Evolutionary conservation across 2,113 vertebrate species (phyloP).

Genomic region (Peromyscus californicus): DNA sequence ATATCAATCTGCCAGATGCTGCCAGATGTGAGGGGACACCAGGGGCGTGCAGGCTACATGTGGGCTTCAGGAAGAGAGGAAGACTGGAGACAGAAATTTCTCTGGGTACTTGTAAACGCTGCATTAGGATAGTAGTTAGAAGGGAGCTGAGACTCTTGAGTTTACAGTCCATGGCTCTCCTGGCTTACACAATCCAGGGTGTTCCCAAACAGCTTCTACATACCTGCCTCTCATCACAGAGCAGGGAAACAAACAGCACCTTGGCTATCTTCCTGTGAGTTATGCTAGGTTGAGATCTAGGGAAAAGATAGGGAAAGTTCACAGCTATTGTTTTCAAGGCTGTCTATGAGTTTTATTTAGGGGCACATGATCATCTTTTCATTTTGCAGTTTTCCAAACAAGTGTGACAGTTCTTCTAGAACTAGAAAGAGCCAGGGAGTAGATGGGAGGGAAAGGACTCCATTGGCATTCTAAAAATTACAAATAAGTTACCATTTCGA

Average conservation of each 20-base stretch:
- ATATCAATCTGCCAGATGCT: neutral
- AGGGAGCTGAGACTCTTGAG: neutral
- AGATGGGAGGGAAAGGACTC: neutral
- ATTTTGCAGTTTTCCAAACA: neutral
- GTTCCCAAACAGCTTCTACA: accelerated
- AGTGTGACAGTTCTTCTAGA: neutral
- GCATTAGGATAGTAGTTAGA: neutral
- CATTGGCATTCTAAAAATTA: neutral
- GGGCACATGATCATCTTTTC: neutral
- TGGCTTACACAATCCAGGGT: neutral
- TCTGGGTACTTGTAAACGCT: neutral
- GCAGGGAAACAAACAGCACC: neutral
- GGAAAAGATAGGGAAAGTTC: neutral
- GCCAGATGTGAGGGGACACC: too few species aligned
- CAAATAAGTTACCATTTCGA: neutral
- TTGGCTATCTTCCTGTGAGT: neutral
- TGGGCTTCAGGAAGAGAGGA: neutral
- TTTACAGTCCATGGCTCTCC: neutral
- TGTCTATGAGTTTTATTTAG: neutral
- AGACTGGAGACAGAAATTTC: neutral
- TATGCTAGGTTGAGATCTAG: neutral
- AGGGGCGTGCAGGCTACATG: neutral
- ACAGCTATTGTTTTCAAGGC: neutral
- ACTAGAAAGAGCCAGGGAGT: neutral
- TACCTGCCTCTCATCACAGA: neutral